Evolutionary conservation across 2,797 vertebrate species (phyloP).

Genomic region (Ptychobarbus kaznakovi): DNA sequence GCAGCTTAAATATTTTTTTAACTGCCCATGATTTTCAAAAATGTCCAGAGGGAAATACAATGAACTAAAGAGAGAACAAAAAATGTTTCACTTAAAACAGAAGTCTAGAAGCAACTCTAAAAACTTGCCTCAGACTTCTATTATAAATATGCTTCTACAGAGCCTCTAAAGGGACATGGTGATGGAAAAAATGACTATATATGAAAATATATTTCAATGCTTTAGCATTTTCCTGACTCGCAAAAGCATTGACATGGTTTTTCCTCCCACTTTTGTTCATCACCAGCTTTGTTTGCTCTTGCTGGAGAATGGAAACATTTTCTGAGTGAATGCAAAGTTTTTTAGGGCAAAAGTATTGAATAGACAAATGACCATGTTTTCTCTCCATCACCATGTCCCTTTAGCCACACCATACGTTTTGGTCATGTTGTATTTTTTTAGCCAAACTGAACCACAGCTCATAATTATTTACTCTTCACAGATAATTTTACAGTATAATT

Average conservation of each 20-base stretch:
- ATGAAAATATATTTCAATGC: neutral
- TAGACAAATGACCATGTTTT: neutral
- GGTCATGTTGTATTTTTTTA: neutral
- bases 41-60: neutral
- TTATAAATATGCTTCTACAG: neutral
- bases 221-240: neutral
- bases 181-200: neutral
- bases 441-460: neutral
- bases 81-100: too few species aligned
- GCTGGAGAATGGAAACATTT: neutral
- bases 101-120: neutral
- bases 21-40: neutral
- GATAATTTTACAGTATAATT: neutral
- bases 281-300: neutral
- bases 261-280: neutral
- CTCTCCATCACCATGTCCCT: neutral
- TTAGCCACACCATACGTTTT: neutral
- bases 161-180: neutral
- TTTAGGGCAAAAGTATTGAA: neutral
- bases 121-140: neutral
- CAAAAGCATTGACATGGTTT: neutral
- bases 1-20: neutral
- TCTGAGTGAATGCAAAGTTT: neutral
- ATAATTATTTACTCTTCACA: neutral
- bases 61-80: too few species aligned